Conservation (phyloP, 2,797 vertebrate genomes). For the Calcarius lapponicus region DNA sequence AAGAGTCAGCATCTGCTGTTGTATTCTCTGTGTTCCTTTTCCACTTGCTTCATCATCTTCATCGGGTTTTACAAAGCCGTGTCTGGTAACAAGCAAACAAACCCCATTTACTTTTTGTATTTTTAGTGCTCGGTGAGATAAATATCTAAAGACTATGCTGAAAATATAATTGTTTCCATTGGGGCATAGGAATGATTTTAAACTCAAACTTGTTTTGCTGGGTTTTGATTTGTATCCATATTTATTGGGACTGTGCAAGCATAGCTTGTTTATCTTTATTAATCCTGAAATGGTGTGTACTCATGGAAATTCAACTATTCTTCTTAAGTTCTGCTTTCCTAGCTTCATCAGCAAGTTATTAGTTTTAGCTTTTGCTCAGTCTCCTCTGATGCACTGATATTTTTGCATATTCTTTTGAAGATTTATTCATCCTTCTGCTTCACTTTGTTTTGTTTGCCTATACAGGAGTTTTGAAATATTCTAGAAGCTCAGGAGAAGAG, state of each 20-base stretch:
- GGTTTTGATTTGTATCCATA: background rate
- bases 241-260: background rate
- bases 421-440: background rate
- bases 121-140: background rate
- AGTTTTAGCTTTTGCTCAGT: background rate
- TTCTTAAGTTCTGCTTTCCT: background rate
- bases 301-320: background rate
- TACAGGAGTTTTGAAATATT: background rate
- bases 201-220: background rate
- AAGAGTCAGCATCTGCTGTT: background rate
- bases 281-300: background rate
- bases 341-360: background rate
- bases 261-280: background rate
- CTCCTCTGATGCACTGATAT: background rate
- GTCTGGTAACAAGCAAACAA: background rate
- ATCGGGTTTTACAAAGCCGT: background rate
- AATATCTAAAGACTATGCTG: background rate
- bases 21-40: background rate
- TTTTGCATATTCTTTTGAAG: background rate
- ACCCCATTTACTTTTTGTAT: background rate
- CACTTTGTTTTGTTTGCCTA: background rate
- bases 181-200: background rate
- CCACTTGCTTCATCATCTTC: background rate
- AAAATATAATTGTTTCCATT: background rate
- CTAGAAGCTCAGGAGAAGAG: background rate